Evolutionary conservation across 2,888 invertebrate species (phyloP).

Genomic region (Dicyrtomina minuta): DNA sequence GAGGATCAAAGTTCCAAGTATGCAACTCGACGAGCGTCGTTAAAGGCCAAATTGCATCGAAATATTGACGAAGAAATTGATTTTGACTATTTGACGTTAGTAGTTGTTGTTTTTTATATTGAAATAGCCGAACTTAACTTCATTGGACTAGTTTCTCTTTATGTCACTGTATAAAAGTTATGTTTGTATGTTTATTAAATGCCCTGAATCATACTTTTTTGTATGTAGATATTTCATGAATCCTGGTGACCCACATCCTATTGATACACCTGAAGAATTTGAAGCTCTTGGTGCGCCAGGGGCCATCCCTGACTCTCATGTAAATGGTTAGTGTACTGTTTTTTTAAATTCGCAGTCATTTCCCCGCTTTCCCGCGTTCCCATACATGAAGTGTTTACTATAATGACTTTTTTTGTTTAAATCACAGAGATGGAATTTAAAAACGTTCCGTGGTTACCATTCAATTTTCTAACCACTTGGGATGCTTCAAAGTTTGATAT

Average conservation of each 20-base stretch:
- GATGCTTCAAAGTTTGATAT: slow-evolving; percentile 38
- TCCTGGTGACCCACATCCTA: slow-evolving; percentile 35
- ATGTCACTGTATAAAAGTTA: background rate
- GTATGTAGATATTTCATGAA: slow-evolving; percentile 35
- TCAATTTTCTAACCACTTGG: slow-evolving; percentile 22
- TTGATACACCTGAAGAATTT: slow-evolving; percentile 28
- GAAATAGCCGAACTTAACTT: background rate
- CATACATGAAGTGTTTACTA: too few species aligned
- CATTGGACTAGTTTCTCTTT: background rate
- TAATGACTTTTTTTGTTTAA: background rate
- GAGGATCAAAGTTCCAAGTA: slow-evolving; percentile 48
- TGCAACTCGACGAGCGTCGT: slow-evolving; percentile 37
- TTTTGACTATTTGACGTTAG: slow-evolving; percentile 45
- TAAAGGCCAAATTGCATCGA: slow-evolving; percentile 45
- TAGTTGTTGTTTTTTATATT: background rate
- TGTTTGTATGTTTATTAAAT: too few species aligned
- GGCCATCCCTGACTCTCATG: slow-evolving; percentile 28
- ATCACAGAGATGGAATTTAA: slow-evolving; percentile 22
- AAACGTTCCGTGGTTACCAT: slow-evolving; percentile 22
- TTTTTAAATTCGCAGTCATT: background rate
- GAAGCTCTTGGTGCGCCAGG: slow-evolving; percentile 11
- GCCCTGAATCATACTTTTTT: background rate
- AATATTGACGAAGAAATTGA: slow-evolving; percentile 45
- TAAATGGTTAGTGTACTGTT: slow-evolving; percentile 34
- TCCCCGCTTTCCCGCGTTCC: too few species aligned